Evolutionary conservation across 2,888 invertebrate species (phyloP), one percentile per base, ranked within the genome.

Genomic region (Chrysotoxum bicinctum): DNA sequence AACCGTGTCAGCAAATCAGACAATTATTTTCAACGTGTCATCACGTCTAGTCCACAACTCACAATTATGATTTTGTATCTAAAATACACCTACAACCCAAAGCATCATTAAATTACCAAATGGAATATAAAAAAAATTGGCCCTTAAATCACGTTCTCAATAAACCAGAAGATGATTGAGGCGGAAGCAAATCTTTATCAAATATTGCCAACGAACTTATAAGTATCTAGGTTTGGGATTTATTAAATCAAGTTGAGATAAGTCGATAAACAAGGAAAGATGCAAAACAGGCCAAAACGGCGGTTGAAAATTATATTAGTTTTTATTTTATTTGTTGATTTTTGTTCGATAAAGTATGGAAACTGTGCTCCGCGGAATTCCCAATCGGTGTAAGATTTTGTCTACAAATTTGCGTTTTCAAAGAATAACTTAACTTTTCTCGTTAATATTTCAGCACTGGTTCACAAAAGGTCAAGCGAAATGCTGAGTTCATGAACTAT

Each of bases 111-210:
- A 64, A 56, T 82, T 77, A 72, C 81, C 12, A 54, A 70, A 45
- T 8, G 10, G 3, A 50, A 48, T 35, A 45, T 9, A 35, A 12
- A 68, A 73, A n/a, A 37, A n/a, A 19, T 45, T 19, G 50, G 5
- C n/a, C 48, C 54, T 50, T 21, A 14, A 21, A 56, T 56, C 83
- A 83, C 83, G 79, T 83, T 83, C 62, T 56, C 54, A 23, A 64
- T 69, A 64, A 10, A 54, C 52, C 69, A 62, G 48, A 74, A 69
- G 68, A 21, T 60, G 56, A 60, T 76, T 70, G 54, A 81, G 2
- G 32, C 19, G 52, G 54, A 62, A 40, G 66, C 35, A 23, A 66
- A 50, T 19, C 5, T 19, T 1, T 45, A 45, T 45, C 19, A 19
- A 19, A 45, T 8, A 12, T 50, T 30, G 10, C 10, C 30, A 32